Conservation (phyloP, 2,888 invertebrate species). For the Theretra japonica region DNA sequence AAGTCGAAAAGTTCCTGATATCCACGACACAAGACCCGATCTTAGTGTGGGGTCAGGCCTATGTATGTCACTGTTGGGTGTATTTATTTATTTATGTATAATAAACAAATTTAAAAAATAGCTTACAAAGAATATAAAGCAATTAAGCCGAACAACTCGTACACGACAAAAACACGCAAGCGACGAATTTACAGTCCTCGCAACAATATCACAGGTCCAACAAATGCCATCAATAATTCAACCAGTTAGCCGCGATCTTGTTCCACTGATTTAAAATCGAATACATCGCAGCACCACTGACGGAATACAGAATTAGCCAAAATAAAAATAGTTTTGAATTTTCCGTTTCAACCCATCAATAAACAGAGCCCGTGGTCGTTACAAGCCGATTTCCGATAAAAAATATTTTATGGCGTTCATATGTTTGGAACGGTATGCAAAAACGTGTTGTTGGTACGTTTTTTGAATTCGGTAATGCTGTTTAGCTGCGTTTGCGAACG, state of each 20-base stretch:
- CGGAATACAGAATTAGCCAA: constrained; percentile 43
- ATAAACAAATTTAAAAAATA: too few species aligned
- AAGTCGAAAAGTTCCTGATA: too few species aligned
- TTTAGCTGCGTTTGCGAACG: not conserved
- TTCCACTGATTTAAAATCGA: constrained; percentile 48
- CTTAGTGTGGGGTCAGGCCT: too few species aligned
- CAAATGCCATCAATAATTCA: constrained; percentile 46
- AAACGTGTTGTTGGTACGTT: constrained; percentile 16
- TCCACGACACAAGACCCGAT: too few species aligned
- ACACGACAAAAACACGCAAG: constrained; percentile 29
- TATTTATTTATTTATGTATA: too few species aligned
- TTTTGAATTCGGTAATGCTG: constrained; percentile 16
- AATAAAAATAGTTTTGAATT: constrained; percentile 43
- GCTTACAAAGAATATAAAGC: not conserved
- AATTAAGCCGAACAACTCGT: not conserved
- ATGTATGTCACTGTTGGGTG: too few species aligned
- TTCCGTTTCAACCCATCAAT: constrained; percentile 23
- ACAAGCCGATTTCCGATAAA: constrained; percentile 22
- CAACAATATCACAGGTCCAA: constrained; percentile 33
- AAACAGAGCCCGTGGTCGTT: constrained; percentile 20
- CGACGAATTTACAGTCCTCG: constrained; percentile 39
- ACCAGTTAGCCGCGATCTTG: constrained; percentile 40
- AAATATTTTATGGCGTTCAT: constrained; percentile 25
- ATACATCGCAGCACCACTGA: constrained; percentile 40
- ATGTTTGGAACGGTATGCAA: constrained; percentile 12